Percentiles rank a stretch among this genome's conserved stretches.
Conservation (phyloP, 35 echinoderm and acorn worm species). For the Chiridota heheva region DNA sequence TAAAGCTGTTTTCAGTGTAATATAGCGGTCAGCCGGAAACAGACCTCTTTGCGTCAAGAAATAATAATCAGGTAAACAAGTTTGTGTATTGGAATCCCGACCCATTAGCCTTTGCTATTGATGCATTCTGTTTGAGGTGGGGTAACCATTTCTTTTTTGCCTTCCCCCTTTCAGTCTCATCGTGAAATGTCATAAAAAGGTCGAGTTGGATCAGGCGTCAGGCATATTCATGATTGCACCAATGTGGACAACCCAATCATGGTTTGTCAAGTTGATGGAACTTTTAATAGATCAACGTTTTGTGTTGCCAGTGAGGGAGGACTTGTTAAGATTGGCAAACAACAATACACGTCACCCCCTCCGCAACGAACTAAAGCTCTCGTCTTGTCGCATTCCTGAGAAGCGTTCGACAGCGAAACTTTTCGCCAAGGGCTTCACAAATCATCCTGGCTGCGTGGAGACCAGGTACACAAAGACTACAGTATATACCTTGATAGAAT, state of each 20-base stretch:
- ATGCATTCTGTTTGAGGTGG: conserved; percentile 32
- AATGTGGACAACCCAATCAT: conserved; percentile 32
- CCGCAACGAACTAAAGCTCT: background rate
- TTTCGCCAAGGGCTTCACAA: conserved; percentile 30
- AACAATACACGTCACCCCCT: conserved; percentile 24
- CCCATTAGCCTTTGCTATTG: background rate
- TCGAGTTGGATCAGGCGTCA: conserved; percentile 3
- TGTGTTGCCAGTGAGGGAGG: background rate
- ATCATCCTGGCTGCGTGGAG: conserved; percentile 28
- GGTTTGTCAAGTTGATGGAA: conserved; percentile 28
- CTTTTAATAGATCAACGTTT: conserved; percentile 11
- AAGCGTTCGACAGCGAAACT: conserved; percentile 21
- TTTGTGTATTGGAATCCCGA: conserved; percentile 24
- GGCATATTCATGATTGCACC: conserved; percentile 28
- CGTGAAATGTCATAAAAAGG: conserved; percentile 21
- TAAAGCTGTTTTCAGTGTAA: background rate
- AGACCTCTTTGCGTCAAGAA: conserved; percentile 17
- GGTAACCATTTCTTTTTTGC: conserved; percentile 13
- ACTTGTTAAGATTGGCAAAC: background rate
- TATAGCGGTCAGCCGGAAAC: background rate
- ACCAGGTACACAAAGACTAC: conserved; percentile 41
- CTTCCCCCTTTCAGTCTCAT: conserved; percentile 38
- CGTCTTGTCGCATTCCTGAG: conserved; percentile 21
- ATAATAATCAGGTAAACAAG: background rate
- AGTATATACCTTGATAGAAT: conserved; percentile 19